These are phyloP conservation scores for Drosophila jambulina DNA, from an alignment of 1,140 invertebrate genomes.

Conservation along the genomic window DNA sequence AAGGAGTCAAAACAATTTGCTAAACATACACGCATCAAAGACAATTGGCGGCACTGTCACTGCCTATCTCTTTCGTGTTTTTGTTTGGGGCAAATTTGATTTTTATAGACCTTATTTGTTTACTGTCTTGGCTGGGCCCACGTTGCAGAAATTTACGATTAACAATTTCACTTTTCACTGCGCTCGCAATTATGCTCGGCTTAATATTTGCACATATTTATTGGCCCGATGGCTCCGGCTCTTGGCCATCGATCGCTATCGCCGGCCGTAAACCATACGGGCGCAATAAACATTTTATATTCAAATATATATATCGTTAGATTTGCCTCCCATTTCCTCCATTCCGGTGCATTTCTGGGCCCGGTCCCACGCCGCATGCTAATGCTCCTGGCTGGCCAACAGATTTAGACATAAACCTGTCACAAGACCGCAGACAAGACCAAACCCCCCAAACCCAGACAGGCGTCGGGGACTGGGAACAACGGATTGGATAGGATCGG, in stretches of 20 bases:
- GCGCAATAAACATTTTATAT: constrained; percentile 36
- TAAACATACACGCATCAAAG: constrained; percentile 62
- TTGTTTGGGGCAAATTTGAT: constrained; percentile 58
- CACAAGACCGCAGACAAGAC: constrained; percentile 41
- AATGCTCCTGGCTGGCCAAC: constrained; percentile 58
- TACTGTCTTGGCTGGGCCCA: constrained; percentile 29
- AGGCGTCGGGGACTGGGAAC: constrained; percentile 13
- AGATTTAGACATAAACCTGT: constrained; percentile 69
- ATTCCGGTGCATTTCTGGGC: constrained; percentile 16
- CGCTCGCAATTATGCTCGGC: constrained; percentile 58
- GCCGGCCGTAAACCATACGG: constrained; percentile 32
- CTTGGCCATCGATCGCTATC: constrained; percentile 44
- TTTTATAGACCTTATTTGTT: constrained; percentile 62
- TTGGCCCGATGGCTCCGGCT: constrained; percentile 29
- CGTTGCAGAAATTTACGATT: constrained; percentile 51
- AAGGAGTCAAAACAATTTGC: constrained; percentile 51
- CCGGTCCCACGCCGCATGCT: constrained; percentile 51
- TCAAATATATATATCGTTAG: constrained; percentile 15
- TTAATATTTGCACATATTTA: constrained; percentile 48
- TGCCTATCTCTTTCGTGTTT: constrained; percentile 14
- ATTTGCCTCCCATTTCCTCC: constrained; percentile 24
- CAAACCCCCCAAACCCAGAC: constrained; percentile 29
- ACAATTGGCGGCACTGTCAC: constrained; percentile 49
- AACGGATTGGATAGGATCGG: constrained; percentile 9
- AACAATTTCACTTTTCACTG: constrained; percentile 77